phyloP scores from a whole-genome alignment of 2,888 invertebrate genomes.

The Drosophila pegasa region DNA sequence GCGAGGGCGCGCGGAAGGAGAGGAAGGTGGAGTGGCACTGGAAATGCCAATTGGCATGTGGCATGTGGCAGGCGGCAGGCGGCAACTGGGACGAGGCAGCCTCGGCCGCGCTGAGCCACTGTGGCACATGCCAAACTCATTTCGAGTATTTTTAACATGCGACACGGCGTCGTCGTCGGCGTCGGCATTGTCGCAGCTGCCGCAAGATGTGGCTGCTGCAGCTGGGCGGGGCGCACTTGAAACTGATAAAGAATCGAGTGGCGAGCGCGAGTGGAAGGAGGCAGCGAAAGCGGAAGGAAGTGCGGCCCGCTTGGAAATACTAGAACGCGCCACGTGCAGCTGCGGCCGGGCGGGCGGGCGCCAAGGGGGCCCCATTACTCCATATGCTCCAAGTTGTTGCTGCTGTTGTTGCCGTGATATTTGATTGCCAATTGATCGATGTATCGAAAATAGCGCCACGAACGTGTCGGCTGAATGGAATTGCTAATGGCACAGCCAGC shows the following conservation, averaged over 20 bases:
- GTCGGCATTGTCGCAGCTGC: slow-evolving; percentile 45
- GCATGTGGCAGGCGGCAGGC: slow-evolving; percentile 14
- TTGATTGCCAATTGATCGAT: slow-evolving; percentile 71
- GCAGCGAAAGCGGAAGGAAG: slow-evolving; percentile 21
- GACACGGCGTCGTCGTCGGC: slow-evolving; percentile 16
- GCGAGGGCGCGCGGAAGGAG: slow-evolving; percentile 15
- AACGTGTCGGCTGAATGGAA: slow-evolving; percentile 38
- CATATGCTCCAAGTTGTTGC: slow-evolving; percentile 16
- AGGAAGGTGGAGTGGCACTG: slow-evolving; percentile 17
- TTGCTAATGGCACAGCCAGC: slow-evolving; percentile 33
- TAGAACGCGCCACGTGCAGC: slow-evolving; percentile 9
- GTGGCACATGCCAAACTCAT: slow-evolving; percentile 77
- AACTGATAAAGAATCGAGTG: slow-evolving; percentile 49
- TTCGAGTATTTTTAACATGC: slow-evolving; percentile 67
- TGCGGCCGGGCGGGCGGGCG: too few species aligned
- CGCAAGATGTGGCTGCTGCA: slow-evolving; percentile 17
- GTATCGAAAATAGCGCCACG: slow-evolving; percentile 68
- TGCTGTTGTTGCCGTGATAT: slow-evolving; percentile 32
- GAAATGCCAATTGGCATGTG: slow-evolving; percentile 24
- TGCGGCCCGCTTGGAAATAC: slow-evolving; percentile 9
- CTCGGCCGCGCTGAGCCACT: slow-evolving; percentile 28
- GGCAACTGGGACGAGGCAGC: slow-evolving; percentile 9
- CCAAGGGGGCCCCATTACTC: slow-evolving; percentile 37
- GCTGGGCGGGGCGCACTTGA: slow-evolving; percentile 66
- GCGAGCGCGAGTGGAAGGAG: slow-evolving; percentile 25